phyloP scores from a whole-genome alignment of 1,140 invertebrate genomes.

The Orussus abietinus region DNA sequence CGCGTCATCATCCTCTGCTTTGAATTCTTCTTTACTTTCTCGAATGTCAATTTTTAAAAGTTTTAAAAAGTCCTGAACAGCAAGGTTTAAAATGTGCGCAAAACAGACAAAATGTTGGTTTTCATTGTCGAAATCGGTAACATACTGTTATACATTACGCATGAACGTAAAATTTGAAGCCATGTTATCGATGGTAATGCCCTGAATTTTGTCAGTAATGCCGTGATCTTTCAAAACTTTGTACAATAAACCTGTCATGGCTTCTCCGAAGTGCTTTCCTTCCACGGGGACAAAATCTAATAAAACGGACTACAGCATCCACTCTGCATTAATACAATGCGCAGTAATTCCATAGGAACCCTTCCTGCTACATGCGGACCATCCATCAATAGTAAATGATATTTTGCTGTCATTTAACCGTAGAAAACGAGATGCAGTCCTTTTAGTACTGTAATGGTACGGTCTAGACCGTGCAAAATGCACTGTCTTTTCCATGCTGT shows the following conservation, averaged over 20 bases:
- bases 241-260: slow-evolving; percentile 12
- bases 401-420: slow-evolving; percentile 5
- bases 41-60: slow-evolving; percentile 2
- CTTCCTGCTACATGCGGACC: slow-evolving; percentile 3
- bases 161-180: slow-evolving; percentile 14
- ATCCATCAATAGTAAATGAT: slow-evolving; percentile 16
- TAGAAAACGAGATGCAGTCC: neutral
- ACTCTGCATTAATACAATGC: slow-evolving; percentile 17
- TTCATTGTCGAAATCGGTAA: slow-evolving; percentile 8
- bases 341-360: slow-evolving; percentile 15
- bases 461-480: too few relatives aligned
- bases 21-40: too few relatives aligned
- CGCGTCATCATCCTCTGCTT: too few relatives aligned
- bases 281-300: slow-evolving; percentile 12
- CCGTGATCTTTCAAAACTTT: slow-evolving; percentile 7
- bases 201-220: slow-evolving; percentile 12
- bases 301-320: slow-evolving; percentile 10
- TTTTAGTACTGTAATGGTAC: too few relatives aligned
- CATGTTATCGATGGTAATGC: slow-evolving; percentile 17
- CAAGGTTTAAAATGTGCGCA: slow-evolving; percentile 25
- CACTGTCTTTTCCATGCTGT: too few relatives aligned
- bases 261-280: slow-evolving; percentile 11
- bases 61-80: slow-evolving; percentile 25
- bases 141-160: slow-evolving; percentile 3
- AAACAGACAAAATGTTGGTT: slow-evolving; percentile 20